phyloP scores from a whole-genome alignment of 2,113 vertebrate genomes.

The Tachycineta bicolor region DNA sequence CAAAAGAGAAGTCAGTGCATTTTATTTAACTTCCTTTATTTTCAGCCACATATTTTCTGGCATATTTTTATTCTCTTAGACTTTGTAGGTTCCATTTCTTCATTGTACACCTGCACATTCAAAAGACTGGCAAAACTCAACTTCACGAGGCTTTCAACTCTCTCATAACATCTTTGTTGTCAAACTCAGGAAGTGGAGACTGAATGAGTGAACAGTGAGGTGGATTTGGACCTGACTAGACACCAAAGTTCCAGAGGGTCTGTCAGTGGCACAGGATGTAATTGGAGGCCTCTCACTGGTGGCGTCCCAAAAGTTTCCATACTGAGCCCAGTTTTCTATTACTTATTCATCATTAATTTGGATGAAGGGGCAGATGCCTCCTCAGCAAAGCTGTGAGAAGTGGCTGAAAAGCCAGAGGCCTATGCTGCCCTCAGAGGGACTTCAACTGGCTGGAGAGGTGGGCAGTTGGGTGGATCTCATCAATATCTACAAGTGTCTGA shows the following conservation, averaged over 20 bases:
- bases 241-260: neutral
- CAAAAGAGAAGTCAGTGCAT: neutral
- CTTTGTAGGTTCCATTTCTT: neutral
- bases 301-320: neutral
- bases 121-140: neutral
- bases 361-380: neutral
- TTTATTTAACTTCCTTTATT: neutral
- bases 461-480: neutral
- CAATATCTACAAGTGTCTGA: neutral
- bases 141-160: neutral
- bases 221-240: neutral
- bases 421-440: neutral
- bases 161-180: too few relatives aligned
- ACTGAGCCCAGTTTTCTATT: neutral
- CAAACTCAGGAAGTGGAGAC: neutral
- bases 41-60: neutral
- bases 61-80: neutral
- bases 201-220: neutral
- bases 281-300: neutral
- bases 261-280: neutral
- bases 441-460: neutral
- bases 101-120: neutral
- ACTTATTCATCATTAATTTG: neutral
- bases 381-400: neutral
- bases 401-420: neutral